Conservation (phyloP, 2,113 vertebrate species). For the Pterophyllum scalare region DNA sequence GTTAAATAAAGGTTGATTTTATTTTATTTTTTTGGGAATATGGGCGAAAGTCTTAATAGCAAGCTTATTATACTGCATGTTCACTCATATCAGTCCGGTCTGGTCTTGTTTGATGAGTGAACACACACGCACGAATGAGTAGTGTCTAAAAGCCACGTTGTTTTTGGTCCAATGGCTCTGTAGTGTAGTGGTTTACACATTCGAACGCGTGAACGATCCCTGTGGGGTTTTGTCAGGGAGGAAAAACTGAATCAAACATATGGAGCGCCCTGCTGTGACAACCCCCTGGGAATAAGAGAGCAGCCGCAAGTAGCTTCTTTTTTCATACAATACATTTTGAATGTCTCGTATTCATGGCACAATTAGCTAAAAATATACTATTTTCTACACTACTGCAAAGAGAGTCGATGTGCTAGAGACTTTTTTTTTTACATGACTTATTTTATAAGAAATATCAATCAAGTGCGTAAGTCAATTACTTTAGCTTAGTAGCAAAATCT, state of each 20-base stretch:
- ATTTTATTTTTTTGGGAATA: constrained; percentile 1
- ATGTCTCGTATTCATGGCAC: accelerated
- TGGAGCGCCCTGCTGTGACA: too few relatives aligned
- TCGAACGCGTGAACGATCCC: too few relatives aligned
- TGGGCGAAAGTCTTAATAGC: constrained; percentile 30
- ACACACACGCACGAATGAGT: background rate
- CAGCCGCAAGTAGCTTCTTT: too few relatives aligned
- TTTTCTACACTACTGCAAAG: background rate
- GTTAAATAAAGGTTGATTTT: constrained; percentile 39
- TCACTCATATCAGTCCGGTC: constrained; percentile 28
- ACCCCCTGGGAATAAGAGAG: too few relatives aligned
- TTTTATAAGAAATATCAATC: background rate
- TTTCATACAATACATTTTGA: background rate
- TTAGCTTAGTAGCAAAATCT: background rate
- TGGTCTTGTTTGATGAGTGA: constrained; percentile 30
- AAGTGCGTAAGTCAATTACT: background rate
- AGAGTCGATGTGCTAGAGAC: too few relatives aligned
- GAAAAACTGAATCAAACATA: too few relatives aligned
- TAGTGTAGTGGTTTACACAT: too few relatives aligned
- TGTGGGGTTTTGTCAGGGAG: too few relatives aligned
- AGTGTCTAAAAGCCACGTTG: background rate
- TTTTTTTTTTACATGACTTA: background rate
- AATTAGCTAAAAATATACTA: background rate
- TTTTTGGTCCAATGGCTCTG: background rate
- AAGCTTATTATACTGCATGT: constrained; percentile 46